phyloP scores from a whole-genome alignment of 2,113 vertebrate species.

The Cebus imitator region DNA sequence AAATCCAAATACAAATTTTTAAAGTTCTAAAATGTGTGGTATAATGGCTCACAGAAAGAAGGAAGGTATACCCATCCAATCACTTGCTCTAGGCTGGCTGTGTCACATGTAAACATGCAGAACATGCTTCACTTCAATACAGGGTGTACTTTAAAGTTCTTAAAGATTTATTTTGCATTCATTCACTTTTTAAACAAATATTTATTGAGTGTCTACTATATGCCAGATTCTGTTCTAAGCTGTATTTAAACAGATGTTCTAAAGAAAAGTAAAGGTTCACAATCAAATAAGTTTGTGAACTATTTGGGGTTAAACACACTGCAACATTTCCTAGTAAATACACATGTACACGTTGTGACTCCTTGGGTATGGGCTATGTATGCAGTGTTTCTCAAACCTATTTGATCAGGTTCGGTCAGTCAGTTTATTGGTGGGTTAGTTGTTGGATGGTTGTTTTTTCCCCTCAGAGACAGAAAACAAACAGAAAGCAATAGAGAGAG shows the following conservation, averaged over 20 bases:
- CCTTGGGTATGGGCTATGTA: not conserved
- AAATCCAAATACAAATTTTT: constrained; percentile 7
- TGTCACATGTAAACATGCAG: not conserved
- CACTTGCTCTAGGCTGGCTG: not conserved
- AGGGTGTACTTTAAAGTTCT: not conserved
- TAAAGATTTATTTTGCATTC: not conserved
- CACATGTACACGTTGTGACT: not conserved
- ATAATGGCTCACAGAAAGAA: not conserved
- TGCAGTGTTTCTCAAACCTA: not conserved
- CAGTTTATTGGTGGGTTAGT: not conserved
- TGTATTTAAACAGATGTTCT: not conserved
- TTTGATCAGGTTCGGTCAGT: not conserved
- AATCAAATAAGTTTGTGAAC: constrained; percentile 3
- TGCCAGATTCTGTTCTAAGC: not conserved
- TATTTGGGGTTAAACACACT: not conserved
- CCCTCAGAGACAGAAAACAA: not conserved
- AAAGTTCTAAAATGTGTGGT: not conserved
- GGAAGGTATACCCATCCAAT: not conserved
- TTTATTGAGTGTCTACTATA: not conserved
- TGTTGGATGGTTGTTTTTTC: not conserved
- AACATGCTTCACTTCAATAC: not conserved
- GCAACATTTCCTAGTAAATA: not conserved
- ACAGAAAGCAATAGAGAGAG: not conserved
- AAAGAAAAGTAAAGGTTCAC: not conserved
- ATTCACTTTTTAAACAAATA: not conserved